Percentiles rank a stretch among this genome's conserved stretches.
phyloP scores from a whole-genome alignment of 2,797 vertebrate genomes.

The Hapalemur alaotrensis region DNA sequence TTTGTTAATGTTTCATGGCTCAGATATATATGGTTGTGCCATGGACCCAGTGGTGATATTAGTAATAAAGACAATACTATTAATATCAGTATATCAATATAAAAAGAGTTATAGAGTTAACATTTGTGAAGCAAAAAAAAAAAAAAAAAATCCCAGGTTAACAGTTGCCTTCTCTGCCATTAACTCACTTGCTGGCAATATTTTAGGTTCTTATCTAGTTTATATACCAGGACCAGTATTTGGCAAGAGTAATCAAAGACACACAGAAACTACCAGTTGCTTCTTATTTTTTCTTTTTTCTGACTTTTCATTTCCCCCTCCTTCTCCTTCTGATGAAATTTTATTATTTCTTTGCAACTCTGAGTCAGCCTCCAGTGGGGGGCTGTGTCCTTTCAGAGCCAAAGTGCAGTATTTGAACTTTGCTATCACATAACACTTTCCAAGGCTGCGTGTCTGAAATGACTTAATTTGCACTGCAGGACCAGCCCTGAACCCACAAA shows the following conservation, averaged over 20 bases:
- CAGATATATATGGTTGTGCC: slow-evolving; percentile 38
- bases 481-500: slow-evolving; percentile 80
- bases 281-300: background rate
- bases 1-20: slow-evolving; percentile 69
- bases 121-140: slow-evolving; percentile 60
- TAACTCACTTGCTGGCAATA: slow-evolving; percentile 56
- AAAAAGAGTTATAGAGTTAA: slow-evolving; percentile 78
- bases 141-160: slow-evolving; percentile 45
- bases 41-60: slow-evolving; percentile 68
- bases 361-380: slow-evolving; percentile 75
- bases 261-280: slow-evolving; percentile 49
- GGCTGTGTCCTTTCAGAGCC: slow-evolving; percentile 72
- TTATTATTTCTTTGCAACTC: slow-evolving; percentile 77
- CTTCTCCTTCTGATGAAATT: slow-evolving; percentile 73
- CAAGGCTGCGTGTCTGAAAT: slow-evolving; percentile 83
- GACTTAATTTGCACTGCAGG: slow-evolving; percentile 85
- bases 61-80: slow-evolving; percentile 76
- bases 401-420: slow-evolving; percentile 80
- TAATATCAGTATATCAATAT: slow-evolving; percentile 76
- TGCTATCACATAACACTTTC: slow-evolving; percentile 79
- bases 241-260: slow-evolving; percentile 76
- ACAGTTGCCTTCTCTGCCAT: slow-evolving; percentile 66
- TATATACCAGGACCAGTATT: slow-evolving; percentile 73
- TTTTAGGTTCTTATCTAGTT: slow-evolving; percentile 69
- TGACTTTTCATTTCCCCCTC: background rate